Evolutionary conservation across 2,888 invertebrate genomes (phyloP), one percentile per base, ranked within the genome.

Genomic region (Aleiodes leptofemur): DNA sequence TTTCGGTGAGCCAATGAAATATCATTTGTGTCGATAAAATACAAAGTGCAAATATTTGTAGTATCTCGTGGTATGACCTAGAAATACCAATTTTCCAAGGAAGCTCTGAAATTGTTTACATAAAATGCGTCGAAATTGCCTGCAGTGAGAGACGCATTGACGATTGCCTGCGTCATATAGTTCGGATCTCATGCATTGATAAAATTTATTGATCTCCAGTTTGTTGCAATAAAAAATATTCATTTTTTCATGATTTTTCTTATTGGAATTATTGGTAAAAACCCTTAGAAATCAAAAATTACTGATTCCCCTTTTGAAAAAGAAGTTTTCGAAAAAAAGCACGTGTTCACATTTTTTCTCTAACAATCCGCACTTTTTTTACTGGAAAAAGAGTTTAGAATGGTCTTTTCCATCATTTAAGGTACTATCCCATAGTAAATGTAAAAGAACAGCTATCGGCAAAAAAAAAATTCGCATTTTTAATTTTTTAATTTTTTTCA

Each of bases 121-220:
- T 57, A 31, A 29, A 59, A 59, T 34, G 34, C 59, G 38, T 59
- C n/a, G n/a, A 59, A 59, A 34, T 16, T 64, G 64, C 23, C 48
- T 43, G 14, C 61, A 61, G 14, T 64, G 43, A 43, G 43, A 43
- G 43, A 64, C 43, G 23, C 23, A 64, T 43, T 64, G 43, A 64
- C 14, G 64, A 64, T 64, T 43, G 64, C 23, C 48, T 14, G 64
- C 16, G 48, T 64, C 43, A 48, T 6, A 14, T 6, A 14, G 9
- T 43, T 64, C 23, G 43, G 64, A 64, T 64, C 48, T 23, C 48
- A 11, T 64, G 48, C 48, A 64, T 43, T 13, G 64, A 64, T 64
- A 64, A 64, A 64, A 64, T 48, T 64, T 43, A 64, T 64, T 48
- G 64, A 64, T 64, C 23, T 3, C 14, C 23, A 4, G 9, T 16